Percentiles rank a stretch among this genome's conserved stretches.
Conservation (phyloP, 2,113 vertebrate genomes). For the Brachyhypopomus gauderio region DNA sequence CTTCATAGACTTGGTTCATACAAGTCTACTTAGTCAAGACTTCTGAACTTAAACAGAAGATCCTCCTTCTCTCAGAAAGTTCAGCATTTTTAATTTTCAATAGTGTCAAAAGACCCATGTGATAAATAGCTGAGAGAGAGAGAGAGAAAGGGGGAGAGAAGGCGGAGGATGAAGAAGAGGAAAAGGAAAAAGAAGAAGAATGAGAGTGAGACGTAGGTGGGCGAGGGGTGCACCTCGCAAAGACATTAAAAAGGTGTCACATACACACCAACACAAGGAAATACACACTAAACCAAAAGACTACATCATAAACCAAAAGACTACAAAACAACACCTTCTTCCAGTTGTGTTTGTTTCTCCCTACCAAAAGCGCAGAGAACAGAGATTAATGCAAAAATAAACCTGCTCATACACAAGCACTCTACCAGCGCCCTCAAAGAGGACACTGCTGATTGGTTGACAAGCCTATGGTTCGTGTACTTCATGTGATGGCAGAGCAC, state of each 20-base stretch:
- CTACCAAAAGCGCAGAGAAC: slow-evolving; percentile 20
- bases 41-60: slow-evolving; percentile 39
- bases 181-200: slow-evolving; percentile 21
- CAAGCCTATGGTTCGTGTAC: slow-evolving; percentile 38
- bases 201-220: no score
- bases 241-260: slow-evolving; percentile 4
- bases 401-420: neutral
- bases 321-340: neutral
- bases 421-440: slow-evolving; percentile 18
- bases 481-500: slow-evolving; percentile 45
- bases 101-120: slow-evolving; percentile 43
- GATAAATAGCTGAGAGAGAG: slow-evolving; percentile 47
- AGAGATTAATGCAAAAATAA: slow-evolving; percentile 13
- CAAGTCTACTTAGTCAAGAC: slow-evolving; percentile 35
- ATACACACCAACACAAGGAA: slow-evolving; percentile 11
- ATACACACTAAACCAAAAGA: slow-evolving; percentile 20
- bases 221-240: slow-evolving; percentile 14
- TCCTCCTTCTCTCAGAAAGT: slow-evolving; percentile 46
- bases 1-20: slow-evolving; percentile 39
- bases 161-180: slow-evolving; percentile 10
- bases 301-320: slow-evolving; percentile 17
- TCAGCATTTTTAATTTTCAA: slow-evolving; percentile 46
- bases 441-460: slow-evolving; percentile 35
- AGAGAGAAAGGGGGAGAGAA: slow-evolving; percentile 14
- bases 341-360: neutral